Evolutionary conservation across 2,113 vertebrate species (phyloP).

Genomic region (Speoplatyrhinus poulsoni): DNA sequence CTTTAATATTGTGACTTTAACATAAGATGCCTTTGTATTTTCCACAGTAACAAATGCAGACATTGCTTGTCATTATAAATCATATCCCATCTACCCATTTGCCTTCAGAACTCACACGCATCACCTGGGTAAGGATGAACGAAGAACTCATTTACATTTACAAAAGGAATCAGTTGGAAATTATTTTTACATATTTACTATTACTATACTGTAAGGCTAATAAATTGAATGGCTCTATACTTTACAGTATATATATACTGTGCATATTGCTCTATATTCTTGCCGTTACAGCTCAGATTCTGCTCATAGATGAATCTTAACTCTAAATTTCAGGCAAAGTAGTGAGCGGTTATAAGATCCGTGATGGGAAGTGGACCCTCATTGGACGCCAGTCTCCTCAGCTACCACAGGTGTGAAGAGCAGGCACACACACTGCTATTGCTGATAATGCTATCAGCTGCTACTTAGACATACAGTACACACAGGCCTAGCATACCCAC

Average conservation of each 20-base stretch:
- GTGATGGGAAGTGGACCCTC: conserved; percentile 87
- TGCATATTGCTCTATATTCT: neutral
- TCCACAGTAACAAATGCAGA: conserved; percentile 88
- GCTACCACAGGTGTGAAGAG: conserved; percentile 86
- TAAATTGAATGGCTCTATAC: neutral
- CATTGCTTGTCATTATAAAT: conserved; percentile 88
- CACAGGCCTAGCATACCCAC: no score
- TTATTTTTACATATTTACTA: neutral
- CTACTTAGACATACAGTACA: no score
- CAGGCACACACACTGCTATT: neutral
- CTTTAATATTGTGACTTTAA: no score
- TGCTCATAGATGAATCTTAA: neutral
- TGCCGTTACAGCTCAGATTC: no score
- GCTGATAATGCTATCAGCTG: no score
- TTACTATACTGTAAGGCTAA: neutral
- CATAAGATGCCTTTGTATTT: conserved; percentile 29
- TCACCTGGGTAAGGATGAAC: conserved; percentile 82
- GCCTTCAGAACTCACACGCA: conserved; percentile 97
- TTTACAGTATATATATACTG: neutral
- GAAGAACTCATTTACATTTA: neutral
- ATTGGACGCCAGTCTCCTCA: conserved; percentile 96
- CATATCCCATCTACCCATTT: conserved; percentile 91
- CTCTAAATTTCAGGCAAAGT: conserved; percentile 84
- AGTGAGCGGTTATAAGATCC: conserved; percentile 93
- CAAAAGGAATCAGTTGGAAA: no score